Percentiles rank a stretch among this genome's conserved stretches.
Conservation (phyloP, 1,140 invertebrate species). For the Dendrolimus kikuchii region DNA sequence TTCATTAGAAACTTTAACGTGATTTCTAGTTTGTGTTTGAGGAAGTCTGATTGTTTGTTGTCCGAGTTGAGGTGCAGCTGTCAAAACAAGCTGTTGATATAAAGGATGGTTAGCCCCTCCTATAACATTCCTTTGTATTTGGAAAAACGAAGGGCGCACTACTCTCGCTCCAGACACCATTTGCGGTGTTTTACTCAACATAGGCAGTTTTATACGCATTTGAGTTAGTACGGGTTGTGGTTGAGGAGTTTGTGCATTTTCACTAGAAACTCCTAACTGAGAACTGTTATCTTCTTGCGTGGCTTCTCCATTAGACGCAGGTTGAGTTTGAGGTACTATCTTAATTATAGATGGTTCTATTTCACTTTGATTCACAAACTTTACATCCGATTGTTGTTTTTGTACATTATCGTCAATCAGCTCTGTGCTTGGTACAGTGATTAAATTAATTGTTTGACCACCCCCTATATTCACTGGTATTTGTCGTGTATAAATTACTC, state of each 20-base stretch:
- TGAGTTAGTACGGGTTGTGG: constrained; percentile 67
- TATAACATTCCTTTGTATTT: constrained; percentile 74
- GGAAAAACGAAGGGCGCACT: constrained; percentile 73
- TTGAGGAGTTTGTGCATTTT: constrained; percentile 34
- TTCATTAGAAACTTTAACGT: constrained; percentile 42
- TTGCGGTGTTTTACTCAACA: constrained; percentile 65
- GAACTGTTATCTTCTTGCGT: constrained; percentile 45
- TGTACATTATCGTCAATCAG: constrained; percentile 49
- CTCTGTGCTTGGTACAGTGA: constrained; percentile 69
- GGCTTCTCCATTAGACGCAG: constrained; percentile 26
- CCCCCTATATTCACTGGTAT: constrained; percentile 71
- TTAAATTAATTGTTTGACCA: constrained; percentile 75
- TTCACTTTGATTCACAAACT: constrained; percentile 36
- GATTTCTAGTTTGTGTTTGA: constrained; percentile 39
- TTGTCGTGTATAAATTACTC: constrained; percentile 75
- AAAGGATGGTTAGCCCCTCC: constrained; percentile 65
- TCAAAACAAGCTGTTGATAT: constrained; percentile 65
- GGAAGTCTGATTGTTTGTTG: constrained; percentile 65
- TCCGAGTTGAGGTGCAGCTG: constrained; percentile 59
- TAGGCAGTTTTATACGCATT: constrained; percentile 70
- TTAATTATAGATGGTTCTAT: constrained; percentile 64
- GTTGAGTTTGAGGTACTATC: constrained; percentile 55
- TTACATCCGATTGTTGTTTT: constrained; percentile 43
- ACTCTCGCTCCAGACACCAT: constrained; percentile 68
- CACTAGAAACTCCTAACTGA: constrained; percentile 28